These are phyloP conservation scores for Parnassius glacialis DNA, from an alignment of 2,888 invertebrate genomes.

Conservation along the genomic window DNA sequence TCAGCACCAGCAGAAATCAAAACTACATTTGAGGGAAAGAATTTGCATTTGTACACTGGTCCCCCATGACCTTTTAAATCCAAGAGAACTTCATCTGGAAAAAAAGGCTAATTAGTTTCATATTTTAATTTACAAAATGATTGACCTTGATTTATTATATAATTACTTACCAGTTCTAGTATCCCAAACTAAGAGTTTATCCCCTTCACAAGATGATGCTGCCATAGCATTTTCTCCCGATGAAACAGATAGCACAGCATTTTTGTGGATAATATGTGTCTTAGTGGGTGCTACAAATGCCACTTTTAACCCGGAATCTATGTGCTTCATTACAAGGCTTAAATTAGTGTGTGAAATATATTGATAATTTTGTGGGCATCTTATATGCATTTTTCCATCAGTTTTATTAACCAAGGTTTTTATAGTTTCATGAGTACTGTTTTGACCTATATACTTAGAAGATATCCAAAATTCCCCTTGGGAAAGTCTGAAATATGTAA, in stretches of 20 bases:
- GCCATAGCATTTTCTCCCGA: slow-evolving; percentile 82
- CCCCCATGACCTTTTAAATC: slow-evolving; percentile 84
- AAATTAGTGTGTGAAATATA: slow-evolving; percentile 63
- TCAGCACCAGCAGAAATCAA: slow-evolving; percentile 85
- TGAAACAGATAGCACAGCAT: slow-evolving; percentile 80
- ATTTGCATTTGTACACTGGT: slow-evolving; percentile 84
- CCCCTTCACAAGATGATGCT: slow-evolving; percentile 82
- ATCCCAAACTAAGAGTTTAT: slow-evolving; percentile 83
- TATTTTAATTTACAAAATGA: not conserved
- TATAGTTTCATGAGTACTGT: slow-evolving; percentile 64
- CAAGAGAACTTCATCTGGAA: slow-evolving; percentile 65
- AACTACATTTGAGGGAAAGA: slow-evolving; percentile 87
- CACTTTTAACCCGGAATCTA: slow-evolving; percentile 61
- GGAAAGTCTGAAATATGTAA: slow-evolving; percentile 56
- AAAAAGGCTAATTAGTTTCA: slow-evolving; percentile 42
- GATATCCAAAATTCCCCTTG: slow-evolving; percentile 75
- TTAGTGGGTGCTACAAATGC: slow-evolving; percentile 78
- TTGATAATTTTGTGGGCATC: slow-evolving; percentile 61
- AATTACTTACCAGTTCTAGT: slow-evolving; percentile 76
- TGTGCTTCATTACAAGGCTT: slow-evolving; percentile 68
- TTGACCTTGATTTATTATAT: not conserved
- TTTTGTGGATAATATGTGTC: slow-evolving; percentile 67
- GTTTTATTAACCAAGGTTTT: slow-evolving; percentile 48
- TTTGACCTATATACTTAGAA: slow-evolving; percentile 64
- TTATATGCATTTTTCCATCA: slow-evolving; percentile 68